Conservation (phyloP, 2,113 vertebrate genomes). For the Pelusios castaneus region DNA sequence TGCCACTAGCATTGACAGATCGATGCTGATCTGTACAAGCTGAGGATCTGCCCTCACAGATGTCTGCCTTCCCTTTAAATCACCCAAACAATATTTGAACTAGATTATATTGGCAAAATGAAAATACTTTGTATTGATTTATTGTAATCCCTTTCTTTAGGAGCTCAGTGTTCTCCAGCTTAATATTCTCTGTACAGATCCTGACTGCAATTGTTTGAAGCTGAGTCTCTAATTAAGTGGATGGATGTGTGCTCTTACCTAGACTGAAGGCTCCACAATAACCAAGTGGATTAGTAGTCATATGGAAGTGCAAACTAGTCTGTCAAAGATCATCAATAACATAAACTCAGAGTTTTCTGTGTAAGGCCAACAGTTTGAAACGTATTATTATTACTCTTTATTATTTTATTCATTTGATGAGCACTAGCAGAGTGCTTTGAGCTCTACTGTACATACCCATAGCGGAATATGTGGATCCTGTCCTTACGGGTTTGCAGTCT, state of each 20-base stretch:
- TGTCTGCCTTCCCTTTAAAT: neutral
- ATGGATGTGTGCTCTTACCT: neutral
- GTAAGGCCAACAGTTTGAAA: neutral
- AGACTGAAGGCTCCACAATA: neutral
- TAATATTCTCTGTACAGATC: neutral
- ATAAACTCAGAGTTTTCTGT: neutral
- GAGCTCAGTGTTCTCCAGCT: neutral
- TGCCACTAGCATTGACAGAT: fast-evolving
- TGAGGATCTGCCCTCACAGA: neutral
- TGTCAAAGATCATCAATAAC: neutral
- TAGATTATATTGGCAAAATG: neutral
- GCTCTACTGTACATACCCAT: neutral
- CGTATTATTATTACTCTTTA: fast-evolving
- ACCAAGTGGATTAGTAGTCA: neutral
- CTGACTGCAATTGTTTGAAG: fast-evolving
- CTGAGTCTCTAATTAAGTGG: neutral
- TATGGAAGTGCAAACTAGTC: neutral
- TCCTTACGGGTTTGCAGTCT: neutral
- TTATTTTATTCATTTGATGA: too few relatives aligned
- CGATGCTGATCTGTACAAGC: neutral
- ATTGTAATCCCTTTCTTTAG: neutral
- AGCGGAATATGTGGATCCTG: neutral
- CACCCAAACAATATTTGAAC: neutral
- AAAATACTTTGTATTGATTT: constrained; percentile 33
- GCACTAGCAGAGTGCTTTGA: neutral